Conservation (phyloP, 64 coral and sea anemone species). For the Acropora tenuis region DNA sequence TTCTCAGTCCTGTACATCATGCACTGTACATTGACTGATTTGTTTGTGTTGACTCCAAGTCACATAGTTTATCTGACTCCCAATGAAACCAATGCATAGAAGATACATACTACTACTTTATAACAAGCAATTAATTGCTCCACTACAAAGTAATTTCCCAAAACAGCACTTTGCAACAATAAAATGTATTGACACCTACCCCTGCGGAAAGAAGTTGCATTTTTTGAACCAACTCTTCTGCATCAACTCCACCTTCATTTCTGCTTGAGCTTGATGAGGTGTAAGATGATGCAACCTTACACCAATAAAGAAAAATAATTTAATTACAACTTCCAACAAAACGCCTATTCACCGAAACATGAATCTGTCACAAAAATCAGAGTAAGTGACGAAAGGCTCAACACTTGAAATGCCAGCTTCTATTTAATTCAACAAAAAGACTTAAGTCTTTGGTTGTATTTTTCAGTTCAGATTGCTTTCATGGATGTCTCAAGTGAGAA, state of each 20-base stretch:
- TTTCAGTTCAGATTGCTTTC: no score
- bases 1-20: neutral
- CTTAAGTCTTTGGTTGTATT: no score
- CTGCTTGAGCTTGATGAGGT: constrained; percentile 41
- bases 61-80: neutral
- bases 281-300: constrained; percentile 69
- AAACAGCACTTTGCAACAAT: no score
- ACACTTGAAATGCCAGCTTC: no score
- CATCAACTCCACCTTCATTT: constrained; percentile 74
- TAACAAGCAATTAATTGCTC: no score
- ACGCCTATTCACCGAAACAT: neutral
- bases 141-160: no score
- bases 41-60: neutral
- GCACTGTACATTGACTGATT: neutral
- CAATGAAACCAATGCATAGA: no score
- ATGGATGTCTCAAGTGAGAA: neutral
- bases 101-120: no score
- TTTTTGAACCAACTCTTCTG: constrained; percentile 84
- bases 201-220: constrained; percentile 78
- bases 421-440: no score
- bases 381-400: no score
- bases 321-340: neutral
- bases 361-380: no score
- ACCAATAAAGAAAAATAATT: neutral
- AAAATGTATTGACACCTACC: constrained; percentile 39